phyloP scores from a whole-genome alignment of 2,888 invertebrate species.

The Stenoptilia bipunctidactyla region DNA sequence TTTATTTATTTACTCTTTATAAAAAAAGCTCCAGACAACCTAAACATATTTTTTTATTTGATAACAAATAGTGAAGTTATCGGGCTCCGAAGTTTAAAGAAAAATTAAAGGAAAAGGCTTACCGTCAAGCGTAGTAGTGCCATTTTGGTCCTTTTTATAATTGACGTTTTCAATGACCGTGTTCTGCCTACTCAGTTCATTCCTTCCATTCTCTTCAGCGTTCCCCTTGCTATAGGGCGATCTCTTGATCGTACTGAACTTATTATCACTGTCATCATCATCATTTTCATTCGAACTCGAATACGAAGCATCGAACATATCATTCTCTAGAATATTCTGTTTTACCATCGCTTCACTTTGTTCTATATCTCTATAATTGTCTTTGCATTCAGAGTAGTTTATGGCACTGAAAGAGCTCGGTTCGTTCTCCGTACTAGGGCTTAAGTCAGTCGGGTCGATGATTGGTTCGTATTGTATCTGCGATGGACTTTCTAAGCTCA shows the following conservation, averaged over 20 bases:
- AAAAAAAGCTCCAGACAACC: no score
- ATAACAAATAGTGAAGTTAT: no score
- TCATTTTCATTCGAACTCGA: constrained; percentile 69
- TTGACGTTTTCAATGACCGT: constrained; percentile 65
- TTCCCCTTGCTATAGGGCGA: constrained; percentile 74
- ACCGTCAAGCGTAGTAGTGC: constrained; percentile 50
- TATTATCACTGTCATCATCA: constrained; percentile 76
- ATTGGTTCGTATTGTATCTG: constrained; percentile 65
- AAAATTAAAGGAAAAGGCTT: no score
- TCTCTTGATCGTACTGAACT: constrained; percentile 79
- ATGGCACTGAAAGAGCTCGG: constrained; percentile 51
- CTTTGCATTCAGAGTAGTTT: constrained; percentile 31
- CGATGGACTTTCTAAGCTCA: constrained; percentile 59
- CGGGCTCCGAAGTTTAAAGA: no score
- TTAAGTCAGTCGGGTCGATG: constrained; percentile 53
- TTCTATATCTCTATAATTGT: constrained; percentile 37
- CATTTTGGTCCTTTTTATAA: constrained; percentile 56
- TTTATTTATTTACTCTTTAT: no score
- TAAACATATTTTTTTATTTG: no score
- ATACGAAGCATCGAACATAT: constrained; percentile 62
- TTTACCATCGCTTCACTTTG: constrained; percentile 64
- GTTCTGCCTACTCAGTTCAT: constrained; percentile 53
- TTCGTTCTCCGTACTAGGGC: constrained; percentile 51
- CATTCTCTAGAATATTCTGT: constrained; percentile 64
- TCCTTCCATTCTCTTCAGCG: constrained; percentile 34